Conservation (phyloP, 2,113 vertebrate genomes). For the Eulacestoma nigropectus region DNA sequence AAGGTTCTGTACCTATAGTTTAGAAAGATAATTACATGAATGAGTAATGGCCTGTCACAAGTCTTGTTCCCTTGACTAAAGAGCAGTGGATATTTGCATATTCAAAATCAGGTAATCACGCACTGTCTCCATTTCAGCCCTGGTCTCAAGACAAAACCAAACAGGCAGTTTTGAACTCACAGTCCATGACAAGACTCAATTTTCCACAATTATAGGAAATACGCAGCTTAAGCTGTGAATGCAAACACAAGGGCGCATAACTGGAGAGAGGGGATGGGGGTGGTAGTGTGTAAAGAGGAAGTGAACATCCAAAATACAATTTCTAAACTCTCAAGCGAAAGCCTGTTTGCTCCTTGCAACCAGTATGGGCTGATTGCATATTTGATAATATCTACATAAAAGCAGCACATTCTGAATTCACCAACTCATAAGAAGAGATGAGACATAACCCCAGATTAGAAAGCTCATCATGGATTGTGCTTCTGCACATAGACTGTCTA, state of each 20-base stretch:
- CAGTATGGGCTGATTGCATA: not conserved
- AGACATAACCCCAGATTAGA: not conserved
- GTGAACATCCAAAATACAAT: not conserved
- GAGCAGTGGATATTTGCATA: not conserved
- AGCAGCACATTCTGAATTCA: not conserved
- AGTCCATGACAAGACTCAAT: not conserved
- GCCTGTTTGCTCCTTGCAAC: not conserved
- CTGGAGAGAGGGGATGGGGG: rapidly evolving
- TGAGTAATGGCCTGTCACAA: not conserved
- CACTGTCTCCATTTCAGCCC: not conserved
- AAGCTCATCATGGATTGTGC: rapidly evolving
- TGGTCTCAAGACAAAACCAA: not conserved
- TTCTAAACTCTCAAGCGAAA: not conserved
- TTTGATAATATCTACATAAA: not conserved
- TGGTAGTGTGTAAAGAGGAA: not conserved
- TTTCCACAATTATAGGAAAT: not conserved
- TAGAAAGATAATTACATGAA: not conserved
- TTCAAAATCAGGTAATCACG: not conserved
- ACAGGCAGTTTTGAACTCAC: not conserved
- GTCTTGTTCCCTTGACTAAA: not conserved
- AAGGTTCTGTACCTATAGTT: not conserved
- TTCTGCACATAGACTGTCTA: not conserved
- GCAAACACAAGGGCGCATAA: not conserved
- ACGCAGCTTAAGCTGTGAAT: not conserved
- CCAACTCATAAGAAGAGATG: not conserved